These are phyloP conservation scores for Onychomys arenicola DNA, from an alignment of 2,797 vertebrate genomes.

Conservation along the genomic window DNA sequence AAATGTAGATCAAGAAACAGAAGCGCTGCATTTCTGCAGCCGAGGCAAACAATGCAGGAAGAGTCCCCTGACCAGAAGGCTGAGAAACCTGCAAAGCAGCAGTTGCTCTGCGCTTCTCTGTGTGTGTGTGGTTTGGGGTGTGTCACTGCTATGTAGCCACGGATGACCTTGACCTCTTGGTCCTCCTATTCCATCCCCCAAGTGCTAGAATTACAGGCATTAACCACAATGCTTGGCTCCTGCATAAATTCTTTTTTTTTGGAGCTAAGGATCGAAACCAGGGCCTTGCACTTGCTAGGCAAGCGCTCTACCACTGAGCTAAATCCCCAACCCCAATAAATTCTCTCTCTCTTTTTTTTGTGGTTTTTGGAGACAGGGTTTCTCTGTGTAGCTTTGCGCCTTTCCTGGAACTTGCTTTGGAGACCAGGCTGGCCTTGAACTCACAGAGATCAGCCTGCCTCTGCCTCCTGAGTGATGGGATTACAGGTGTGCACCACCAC, in stretches of 20 bases:
- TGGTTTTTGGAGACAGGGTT: too few species aligned
- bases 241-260: not conserved
- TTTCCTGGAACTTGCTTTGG: too few species aligned
- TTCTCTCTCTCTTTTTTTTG: too few species aligned
- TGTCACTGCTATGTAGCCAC: not conserved
- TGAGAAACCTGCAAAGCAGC: not conserved
- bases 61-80: not conserved
- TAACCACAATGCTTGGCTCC: not conserved
- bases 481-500: too few species aligned
- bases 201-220: not conserved
- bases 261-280: too few species aligned
- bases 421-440: too few species aligned
- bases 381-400: too few species aligned
- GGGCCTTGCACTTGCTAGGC: too few species aligned
- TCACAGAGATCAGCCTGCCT: too few species aligned
- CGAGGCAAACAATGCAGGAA: slow-evolving; percentile 21
- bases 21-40: slow-evolving; percentile 30
- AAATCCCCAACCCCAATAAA: too few species aligned
- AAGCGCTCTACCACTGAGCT: too few species aligned
- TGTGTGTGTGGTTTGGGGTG: not conserved
- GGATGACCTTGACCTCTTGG: not conserved
- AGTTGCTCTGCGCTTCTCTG: not conserved
- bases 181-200: not conserved
- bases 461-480: too few species aligned
- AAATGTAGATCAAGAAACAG: slow-evolving; percentile 29